Evolutionary conservation across 2,797 vertebrate species (phyloP).

Genomic region (Tokudaia muenninki): DNA sequence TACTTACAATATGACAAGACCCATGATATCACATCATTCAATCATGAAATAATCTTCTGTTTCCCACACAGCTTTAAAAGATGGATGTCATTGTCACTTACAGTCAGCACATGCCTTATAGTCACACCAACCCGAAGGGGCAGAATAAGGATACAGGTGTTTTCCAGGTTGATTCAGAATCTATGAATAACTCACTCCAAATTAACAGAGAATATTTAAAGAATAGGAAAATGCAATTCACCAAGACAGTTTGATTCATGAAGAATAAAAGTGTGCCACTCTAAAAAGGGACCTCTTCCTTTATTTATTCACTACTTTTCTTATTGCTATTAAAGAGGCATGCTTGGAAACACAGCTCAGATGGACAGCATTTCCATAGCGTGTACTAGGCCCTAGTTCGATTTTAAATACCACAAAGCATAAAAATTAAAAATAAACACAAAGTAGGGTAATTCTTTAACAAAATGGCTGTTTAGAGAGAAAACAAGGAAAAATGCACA

Average conservation of each 20-base stretch:
- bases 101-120: background rate
- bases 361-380: accelerated
- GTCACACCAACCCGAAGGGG: background rate
- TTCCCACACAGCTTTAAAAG: background rate
- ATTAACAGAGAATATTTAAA: background rate
- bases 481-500: background rate
- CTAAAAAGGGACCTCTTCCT: background rate
- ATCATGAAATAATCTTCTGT: background rate
- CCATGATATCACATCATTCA: no score
- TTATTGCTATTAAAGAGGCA: background rate
- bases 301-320: background rate
- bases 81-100: background rate
- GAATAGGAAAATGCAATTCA: background rate
- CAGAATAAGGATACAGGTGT: background rate
- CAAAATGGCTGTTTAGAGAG: background rate
- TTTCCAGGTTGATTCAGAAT: background rate
- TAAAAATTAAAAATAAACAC: background rate
- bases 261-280: background rate
- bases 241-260: background rate
- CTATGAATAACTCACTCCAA: background rate
- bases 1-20: background rate
- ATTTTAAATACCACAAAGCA: background rate
- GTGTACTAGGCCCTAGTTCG: background rate
- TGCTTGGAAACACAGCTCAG: background rate
- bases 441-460: background rate